These are phyloP conservation scores for Ispidina lecontei DNA, from an alignment of 2,797 vertebrate species.

Conservation along the genomic window DNA sequence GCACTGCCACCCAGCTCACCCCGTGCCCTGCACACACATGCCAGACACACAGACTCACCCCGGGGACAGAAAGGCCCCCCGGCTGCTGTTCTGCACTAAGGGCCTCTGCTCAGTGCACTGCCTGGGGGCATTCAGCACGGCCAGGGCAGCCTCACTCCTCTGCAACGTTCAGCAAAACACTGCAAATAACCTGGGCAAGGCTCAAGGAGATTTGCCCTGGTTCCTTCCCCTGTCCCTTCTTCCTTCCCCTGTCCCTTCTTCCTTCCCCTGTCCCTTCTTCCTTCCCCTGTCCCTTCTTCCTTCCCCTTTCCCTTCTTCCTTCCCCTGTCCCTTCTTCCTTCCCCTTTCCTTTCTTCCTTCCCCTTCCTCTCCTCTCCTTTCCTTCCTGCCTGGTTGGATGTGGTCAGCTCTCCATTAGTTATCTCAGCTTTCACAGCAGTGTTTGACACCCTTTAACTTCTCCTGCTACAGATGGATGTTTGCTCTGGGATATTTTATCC, in stretches of 20 bases:
- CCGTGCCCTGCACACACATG: slow-evolving; percentile 10
- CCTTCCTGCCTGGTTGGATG: neutral
- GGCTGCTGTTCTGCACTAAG: neutral
- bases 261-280: too few relatives aligned
- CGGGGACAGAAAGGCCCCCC: slow-evolving; percentile 12
- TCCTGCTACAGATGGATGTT: neutral
- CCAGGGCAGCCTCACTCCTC: neutral
- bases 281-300: too few relatives aligned
- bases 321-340: too few relatives aligned
- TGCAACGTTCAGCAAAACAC: slow-evolving; percentile 19
- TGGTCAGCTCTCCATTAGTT: neutral
- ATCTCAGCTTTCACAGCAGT: neutral
- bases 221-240: neutral
- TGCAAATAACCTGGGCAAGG: neutral
- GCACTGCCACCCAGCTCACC: slow-evolving; percentile 34
- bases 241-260: too few relatives aligned
- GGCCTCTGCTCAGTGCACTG: slow-evolving; percentile 29
- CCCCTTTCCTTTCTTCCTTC: too few relatives aligned
- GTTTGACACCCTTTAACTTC: neutral
- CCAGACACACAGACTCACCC: slow-evolving; percentile 19
- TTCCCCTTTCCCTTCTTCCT: too few relatives aligned
- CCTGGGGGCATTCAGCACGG: neutral
- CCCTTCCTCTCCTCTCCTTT: too few relatives aligned
- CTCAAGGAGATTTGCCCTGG: slow-evolving; percentile 1
- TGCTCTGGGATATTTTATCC: slow-evolving; percentile 1